Evolutionary conservation across 2,888 invertebrate species (phyloP).

Genomic region (Liopterus haemorrhoidalis): DNA sequence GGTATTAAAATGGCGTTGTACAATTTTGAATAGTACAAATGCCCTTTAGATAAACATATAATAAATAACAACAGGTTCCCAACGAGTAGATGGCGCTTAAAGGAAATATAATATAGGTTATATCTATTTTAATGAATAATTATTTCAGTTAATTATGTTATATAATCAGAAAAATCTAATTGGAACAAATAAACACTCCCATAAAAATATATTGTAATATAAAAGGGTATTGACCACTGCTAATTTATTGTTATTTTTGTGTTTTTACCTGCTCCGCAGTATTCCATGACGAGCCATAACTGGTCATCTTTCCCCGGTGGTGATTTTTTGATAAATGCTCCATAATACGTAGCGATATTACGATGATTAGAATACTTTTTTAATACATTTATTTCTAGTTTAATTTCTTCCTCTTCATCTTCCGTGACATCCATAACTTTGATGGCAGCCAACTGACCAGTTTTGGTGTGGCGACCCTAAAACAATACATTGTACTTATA

Average conservation of each 20-base stretch:
- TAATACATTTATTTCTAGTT: conserved; percentile 98
- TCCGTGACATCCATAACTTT: conserved; percentile 99
- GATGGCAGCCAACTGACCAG: conserved; percentile 98
- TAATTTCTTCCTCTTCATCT: conserved; percentile 99
- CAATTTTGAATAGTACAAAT: no score
- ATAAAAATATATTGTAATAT: not conserved
- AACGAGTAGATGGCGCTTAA: no score
- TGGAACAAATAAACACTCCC: no score
- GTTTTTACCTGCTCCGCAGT: conserved; percentile 85
- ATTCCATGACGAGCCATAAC: conserved; percentile 99
- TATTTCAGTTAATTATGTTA: not conserved
- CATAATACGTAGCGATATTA: conserved; percentile 99
- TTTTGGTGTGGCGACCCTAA: conserved; percentile 98
- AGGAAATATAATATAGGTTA: no score
- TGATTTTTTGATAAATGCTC: conserved; percentile 99
- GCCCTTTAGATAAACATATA: no score
- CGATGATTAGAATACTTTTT: conserved; percentile 99
- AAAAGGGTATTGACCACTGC: not conserved
- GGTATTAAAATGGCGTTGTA: no score
- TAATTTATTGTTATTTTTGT: not conserved
- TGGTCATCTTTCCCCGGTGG: conserved; percentile 99
- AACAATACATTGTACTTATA: no score
- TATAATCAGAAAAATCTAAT: no score
- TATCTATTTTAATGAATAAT: not conserved
- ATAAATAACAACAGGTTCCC: no score